These are phyloP conservation scores for Caprella mutica DNA, from an alignment of 2,888 invertebrate species.

Conservation along the genomic window DNA sequence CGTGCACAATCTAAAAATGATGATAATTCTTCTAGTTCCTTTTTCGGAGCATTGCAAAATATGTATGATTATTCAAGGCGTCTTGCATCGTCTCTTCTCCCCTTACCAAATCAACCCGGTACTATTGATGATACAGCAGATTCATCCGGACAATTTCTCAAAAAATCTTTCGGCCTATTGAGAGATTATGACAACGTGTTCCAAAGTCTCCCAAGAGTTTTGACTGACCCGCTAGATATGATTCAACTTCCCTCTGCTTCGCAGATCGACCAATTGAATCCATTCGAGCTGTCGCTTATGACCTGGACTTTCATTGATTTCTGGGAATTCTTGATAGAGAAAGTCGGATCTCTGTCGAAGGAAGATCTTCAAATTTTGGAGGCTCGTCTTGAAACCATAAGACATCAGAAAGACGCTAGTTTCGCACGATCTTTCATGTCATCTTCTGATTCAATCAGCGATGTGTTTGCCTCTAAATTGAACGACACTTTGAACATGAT, in stretches of 20 bases:
- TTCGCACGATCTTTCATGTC: too few species aligned
- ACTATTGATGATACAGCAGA: not conserved
- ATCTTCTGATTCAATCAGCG: too few species aligned
- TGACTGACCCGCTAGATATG: too few species aligned
- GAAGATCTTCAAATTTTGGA: slow-evolving; percentile 24
- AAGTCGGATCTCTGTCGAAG: slow-evolving; percentile 27
- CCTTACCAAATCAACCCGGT: slow-evolving; percentile 12
- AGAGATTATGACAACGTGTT: slow-evolving; percentile 27
- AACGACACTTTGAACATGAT: too few species aligned
- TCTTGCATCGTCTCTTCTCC: slow-evolving; percentile 20
- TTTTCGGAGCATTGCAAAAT: slow-evolving; percentile 20
- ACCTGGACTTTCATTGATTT: slow-evolving; percentile 32
- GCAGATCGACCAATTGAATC: slow-evolving; percentile 18
- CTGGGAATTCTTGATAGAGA: slow-evolving; percentile 32
- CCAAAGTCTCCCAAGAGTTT: not conserved
- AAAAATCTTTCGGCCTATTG: slow-evolving; percentile 17
- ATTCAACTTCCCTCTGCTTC: too few species aligned
- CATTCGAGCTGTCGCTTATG: slow-evolving; percentile 28
- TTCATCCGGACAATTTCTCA: not conserved
- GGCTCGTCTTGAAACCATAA: slow-evolving; percentile 13
- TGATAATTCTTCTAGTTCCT: too few species aligned
- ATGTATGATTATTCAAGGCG: slow-evolving; percentile 26
- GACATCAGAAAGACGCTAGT: slow-evolving; percentile 24
- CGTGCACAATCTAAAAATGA: too few species aligned
- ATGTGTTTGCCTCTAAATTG: too few species aligned